Conservation (phyloP, 1,140 invertebrate genomes). For the Drosophila ficusphila region DNA sequence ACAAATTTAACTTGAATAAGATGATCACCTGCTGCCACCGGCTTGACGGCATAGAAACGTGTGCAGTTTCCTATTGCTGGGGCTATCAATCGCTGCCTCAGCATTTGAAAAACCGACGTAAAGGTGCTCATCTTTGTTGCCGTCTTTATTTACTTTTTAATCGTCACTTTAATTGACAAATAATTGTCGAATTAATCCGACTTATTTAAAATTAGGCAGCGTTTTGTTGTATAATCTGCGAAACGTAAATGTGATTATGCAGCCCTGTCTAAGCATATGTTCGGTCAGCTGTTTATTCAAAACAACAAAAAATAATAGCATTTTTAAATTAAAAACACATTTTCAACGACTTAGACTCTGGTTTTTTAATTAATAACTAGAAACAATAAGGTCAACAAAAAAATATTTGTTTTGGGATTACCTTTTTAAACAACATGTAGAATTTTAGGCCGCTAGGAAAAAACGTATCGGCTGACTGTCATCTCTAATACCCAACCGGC, state of each 20-base stretch:
- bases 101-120: slow-evolving; percentile 24
- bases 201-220: slow-evolving; percentile 26
- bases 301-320: too few relatives aligned
- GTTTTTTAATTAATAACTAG: too few relatives aligned
- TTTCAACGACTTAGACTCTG: too few relatives aligned
- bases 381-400: too few relatives aligned
- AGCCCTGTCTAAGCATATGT: background rate
- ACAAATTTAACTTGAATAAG: background rate
- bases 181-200: background rate
- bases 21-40: slow-evolving; percentile 50
- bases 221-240: slow-evolving; percentile 34
- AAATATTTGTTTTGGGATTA: too few relatives aligned
- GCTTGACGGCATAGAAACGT: slow-evolving; percentile 69
- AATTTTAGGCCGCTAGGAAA: too few relatives aligned
- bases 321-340: too few relatives aligned
- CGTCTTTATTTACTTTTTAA: background rate
- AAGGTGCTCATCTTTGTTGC: slow-evolving; percentile 46
- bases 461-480: background rate
- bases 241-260: background rate
- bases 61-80: slow-evolving; percentile 21
- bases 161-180: slow-evolving; percentile 7
- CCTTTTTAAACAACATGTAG: too few relatives aligned
- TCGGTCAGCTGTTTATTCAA: slow-evolving; percentile 22
- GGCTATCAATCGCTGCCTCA: slow-evolving; percentile 48
- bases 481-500: slow-evolving; percentile 43